Base-by-base conservation (phyloP, 2,888 invertebrate genomes). In the Heliconius aoede region DNA sequence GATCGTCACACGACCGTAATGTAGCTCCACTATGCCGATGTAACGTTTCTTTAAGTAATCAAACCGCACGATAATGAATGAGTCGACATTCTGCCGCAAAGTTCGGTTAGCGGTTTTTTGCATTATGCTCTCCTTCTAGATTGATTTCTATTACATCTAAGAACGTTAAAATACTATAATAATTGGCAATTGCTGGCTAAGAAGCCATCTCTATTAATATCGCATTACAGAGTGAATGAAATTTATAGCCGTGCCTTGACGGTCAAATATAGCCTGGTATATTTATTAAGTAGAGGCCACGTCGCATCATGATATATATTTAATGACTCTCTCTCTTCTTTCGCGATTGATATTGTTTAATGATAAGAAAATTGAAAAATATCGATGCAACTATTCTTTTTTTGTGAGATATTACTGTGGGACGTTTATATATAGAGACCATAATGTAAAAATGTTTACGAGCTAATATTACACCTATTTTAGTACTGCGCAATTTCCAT, bases 41-140 rank as follows among this genome's bases (percentile, higher is more conserved):
- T 89, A 89, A 89, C 88, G 88, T 91, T 92, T 90, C 87, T 90
- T 90, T 90, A 89, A 90, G 90, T 88, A 90, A 89, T 85, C 83
- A 86, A 90, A 91, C 91, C 90, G 87, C 90, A 90, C 86, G 82
- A 85, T 89, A 90, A 89, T 90, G 88, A 91, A 91, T 90, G 89
- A 89, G 86, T 88, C 84, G 87, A 85, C 86, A 84, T 84, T 86
- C 84, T 84, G 86, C 86, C 85, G 86, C 88, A 84, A 89, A 89
- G 89, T 92, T 91, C 88, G 89, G 88, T 88, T 90, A 91, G 90
- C 89, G 90, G 91, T 91, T 90, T 90, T 91, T 92, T 90, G 86
- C 85, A 85, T 84, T 85, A 84, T 87, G 88, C 86, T 91, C 90
- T 89, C 88, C 85, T 89, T 90, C 86, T 84, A 87, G 86, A 91